Base-by-base conservation (phyloP, 2,888 invertebrate species). In the Quadroppia sp. region DNA sequence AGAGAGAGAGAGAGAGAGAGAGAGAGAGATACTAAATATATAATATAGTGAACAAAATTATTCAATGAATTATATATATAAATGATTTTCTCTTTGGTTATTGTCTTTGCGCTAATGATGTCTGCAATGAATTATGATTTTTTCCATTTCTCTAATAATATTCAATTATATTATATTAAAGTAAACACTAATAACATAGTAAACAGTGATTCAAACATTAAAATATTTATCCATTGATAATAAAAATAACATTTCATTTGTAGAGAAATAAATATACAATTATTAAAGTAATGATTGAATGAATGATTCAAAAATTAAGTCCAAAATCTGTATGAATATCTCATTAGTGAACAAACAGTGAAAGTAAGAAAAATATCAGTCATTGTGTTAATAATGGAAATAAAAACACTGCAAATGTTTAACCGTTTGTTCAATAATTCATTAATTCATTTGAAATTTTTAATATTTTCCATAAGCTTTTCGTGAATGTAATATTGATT, bases 51-150 rank as follows among this genome's bases (percentile, higher is more conserved):
- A 9, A 53, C n/a, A 25, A 53, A 53, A 50, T 20, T 3, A 36
- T 36, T 36, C 48, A n/a, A 48, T 53, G 23, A 53, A 53, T 53
- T 53, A 53, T 53, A 53, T 28, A 56, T 56, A 56, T 17, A 56
- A 56, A 56, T 56, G 56, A 56, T 28, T 56, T 30, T 56, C 28
- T 56, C 45, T 45, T 17, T 45, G 45, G 6, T 45, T 6, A 2
- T 45, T 7, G 6, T 15, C 15, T 45, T 36, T 36, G 15, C 45
- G 17, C 45, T 45, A 45, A 45, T 45, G 45, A 17, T 45, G 45
- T 45, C 45, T 15, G 45, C 36, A 36, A 36, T 36, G 36, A 36
- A 9, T 36, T 36, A 36, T 36, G 36, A 36, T 36, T 36, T 36
- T 36, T 7, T 36, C 36, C 36, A 36, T 9, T 36, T 9, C 36